Conservation (phyloP, 2,113 vertebrate genomes). For the Mionectes macconnelli region DNA sequence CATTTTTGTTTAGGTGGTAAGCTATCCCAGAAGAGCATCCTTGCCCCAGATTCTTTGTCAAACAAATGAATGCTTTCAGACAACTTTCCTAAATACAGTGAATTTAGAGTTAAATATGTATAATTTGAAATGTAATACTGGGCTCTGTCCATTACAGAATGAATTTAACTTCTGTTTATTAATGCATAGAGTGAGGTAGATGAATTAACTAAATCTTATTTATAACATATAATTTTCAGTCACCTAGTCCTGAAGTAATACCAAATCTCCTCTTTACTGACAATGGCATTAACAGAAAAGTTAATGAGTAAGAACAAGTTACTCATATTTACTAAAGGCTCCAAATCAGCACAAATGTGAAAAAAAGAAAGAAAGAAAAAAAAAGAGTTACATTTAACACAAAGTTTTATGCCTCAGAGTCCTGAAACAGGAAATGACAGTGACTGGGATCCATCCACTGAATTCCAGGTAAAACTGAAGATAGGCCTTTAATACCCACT, state of each 20-base stretch:
- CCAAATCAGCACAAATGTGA: not conserved
- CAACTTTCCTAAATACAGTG: not conserved
- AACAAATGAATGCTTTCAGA: constrained; percentile 6
- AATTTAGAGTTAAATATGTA: not conserved
- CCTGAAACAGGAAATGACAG: not conserved
- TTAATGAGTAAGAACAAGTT: not conserved
- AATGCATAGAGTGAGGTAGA: not conserved
- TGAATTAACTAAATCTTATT: not conserved
- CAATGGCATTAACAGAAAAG: not conserved
- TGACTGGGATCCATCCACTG: not conserved
- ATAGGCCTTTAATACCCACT: not conserved
- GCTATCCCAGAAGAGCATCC: not conserved
- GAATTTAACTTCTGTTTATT: not conserved
- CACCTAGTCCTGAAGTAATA: not conserved
- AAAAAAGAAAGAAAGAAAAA: not conserved
- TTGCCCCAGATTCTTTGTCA: constrained; percentile 19
- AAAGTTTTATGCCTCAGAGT: not conserved
- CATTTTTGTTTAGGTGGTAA: constrained; percentile 8
- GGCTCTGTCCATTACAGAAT: not conserved
- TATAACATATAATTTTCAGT: not conserved
- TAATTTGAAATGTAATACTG: not conserved
- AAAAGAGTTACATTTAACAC: not conserved
- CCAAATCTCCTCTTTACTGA: not conserved
- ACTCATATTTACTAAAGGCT: not conserved
- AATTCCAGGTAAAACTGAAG: not conserved